Base-by-base conservation (phyloP, 2,113 vertebrate species). In the Periophthalmodon schlosseri region DNA sequence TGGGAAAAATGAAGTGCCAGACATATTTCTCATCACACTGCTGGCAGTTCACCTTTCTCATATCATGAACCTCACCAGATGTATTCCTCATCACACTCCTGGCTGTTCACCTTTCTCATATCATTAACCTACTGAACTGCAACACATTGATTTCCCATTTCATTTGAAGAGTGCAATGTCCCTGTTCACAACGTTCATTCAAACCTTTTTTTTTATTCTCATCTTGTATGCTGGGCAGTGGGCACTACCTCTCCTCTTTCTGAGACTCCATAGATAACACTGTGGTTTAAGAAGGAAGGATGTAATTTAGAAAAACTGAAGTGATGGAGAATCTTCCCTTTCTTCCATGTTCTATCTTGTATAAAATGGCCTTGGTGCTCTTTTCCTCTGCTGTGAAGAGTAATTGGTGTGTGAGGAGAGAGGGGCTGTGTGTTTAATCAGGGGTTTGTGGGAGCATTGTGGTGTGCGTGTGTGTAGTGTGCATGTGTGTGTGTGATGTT, bases 331-430 rank as follows among this genome's bases (percentile, higher is more conserved):
- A 70, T 77, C 74, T 16, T 66, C 70, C 72, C 85, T 84, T 84
- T 75, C 77, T 75, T 70, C 72, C 73, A 72, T 63, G 78, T 72
- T 73, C 72, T 56, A 79, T 73, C 77, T 72, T 77, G 65, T 74
- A 66, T 81, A 85, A 92, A 91, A 91, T 76, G 82, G 91, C 86
- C 78, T 60, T 78, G 77, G 77, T 81, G 83, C 76, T 85, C 77
- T 87, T 87, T 78, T 87, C 73, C 80, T 74, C 70, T 71, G 69
- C 74, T 65, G 69, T 78, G 84, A 89, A 88, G 88, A 91, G 88
- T 89, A 90, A 90, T 91, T 92, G 87, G 73, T 78, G 50, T 79
- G 79, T 72, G 68, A 57, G 77, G 57, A 44, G 65, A 49, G 58
- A 11, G 5, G 24, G 23, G 60, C 61, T 84, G 74, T 83, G 83